Evolutionary conservation across 2,888 invertebrate species (phyloP).

Genomic region (Oasisia sp.): DNA sequence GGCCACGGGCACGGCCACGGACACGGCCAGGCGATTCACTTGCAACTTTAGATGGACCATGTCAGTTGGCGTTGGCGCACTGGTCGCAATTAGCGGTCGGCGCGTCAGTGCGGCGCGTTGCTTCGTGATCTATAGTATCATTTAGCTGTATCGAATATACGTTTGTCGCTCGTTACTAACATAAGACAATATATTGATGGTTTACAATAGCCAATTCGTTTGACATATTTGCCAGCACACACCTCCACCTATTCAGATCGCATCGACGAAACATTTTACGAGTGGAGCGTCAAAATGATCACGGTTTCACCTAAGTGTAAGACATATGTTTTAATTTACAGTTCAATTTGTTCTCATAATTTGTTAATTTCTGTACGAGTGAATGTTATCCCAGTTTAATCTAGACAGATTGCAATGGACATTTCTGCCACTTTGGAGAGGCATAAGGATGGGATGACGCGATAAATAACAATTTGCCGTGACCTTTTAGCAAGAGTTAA

Average conservation of each 20-base stretch:
- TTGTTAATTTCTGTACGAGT: no score
- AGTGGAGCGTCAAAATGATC: neutral
- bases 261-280: neutral
- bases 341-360: neutral
- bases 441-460: no score
- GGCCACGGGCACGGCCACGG: no score
- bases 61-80: neutral
- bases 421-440: no score
- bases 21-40: neutral
- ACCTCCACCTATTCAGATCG: neutral
- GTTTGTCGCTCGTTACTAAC: neutral
- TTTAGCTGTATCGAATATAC: slow-evolving; percentile 5
- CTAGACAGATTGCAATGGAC: no score
- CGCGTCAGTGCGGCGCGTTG: neutral
- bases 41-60: neutral
- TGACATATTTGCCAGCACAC: neutral
- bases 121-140: neutral
- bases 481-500: no score
- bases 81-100: neutral
- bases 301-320: neutral
- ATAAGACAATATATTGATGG: neutral
- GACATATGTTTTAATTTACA: neutral
- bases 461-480: no score
- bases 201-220: neutral
- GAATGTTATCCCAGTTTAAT: no score